Base-by-base conservation (phyloP, 2,888 invertebrate genomes). In the Clostera curtula region DNA sequence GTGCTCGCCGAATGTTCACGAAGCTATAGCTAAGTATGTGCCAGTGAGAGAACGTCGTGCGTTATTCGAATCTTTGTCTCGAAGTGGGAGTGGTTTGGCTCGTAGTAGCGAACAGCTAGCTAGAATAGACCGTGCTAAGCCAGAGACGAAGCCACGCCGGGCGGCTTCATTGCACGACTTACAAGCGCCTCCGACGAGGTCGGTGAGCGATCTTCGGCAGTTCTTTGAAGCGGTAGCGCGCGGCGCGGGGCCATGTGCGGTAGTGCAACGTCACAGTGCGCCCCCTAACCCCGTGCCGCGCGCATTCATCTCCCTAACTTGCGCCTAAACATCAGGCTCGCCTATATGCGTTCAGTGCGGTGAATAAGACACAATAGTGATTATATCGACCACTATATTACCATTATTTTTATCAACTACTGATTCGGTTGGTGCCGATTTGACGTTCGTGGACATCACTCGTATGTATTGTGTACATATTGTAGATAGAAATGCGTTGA, bases 1-100 rank as follows among this genome's bases (percentile, higher is more conserved):
- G 7, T 82, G 80, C 44, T 80, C 82, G 12, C 82, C 84, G n/a
- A 77, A 73, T 40, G 61, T 73, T 14, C 77, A 79, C 46, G 82
- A 79, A 39, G 79, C 62, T 18, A 54, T 73, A 9, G 88, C 90
- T 34, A 86, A 85, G 44, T 90, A 90, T 54, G 89, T 90, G 15
- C 90, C 91, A 0, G 91, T 91, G 19, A 85, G 87, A 43, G 90
- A 91, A 49, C 88, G 91, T 46, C 77, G 90, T 12, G 88, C 89
- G 7, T 67, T 91, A 10, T 91, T 91, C 55, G 91, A 91, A 54
- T 89, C 90, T 2, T 57, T 91, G 29, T 89, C 90, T 23, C 77
- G 88, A 37, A 79, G 87, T 35, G 88, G 88, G 1, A 79, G 88
- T 5, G 77, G 88, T 36, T 85, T 89, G 19, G 85, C 89, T 11